Evolutionary conservation across 2,888 invertebrate genomes (phyloP), one percentile per base, ranked within the genome.

Genomic region (Amorpha juglandis): DNA sequence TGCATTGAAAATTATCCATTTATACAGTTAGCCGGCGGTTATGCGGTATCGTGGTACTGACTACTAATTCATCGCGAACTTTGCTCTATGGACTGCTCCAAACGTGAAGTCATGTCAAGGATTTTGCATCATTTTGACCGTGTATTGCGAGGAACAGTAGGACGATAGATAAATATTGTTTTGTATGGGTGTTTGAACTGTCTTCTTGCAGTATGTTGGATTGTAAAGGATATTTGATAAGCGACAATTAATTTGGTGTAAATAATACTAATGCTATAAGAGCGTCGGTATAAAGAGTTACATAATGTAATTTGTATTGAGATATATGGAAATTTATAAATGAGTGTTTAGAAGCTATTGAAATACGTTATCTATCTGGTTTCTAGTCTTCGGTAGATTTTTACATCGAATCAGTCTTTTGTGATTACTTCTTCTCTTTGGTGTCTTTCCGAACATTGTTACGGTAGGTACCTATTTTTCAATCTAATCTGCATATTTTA

Each of bases 71-170:
- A 63, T 63, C 21, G 11, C 75, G 67, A 78, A 77, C 78, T 79
- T 71, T 79, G 69, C 68, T 62, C 71, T 70, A 63, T 67, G 65
- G 52, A 64, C 68, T 66, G 68, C 64, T 66, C 65, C 65, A 71
- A 69, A 64, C 68, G 71, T 63, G 68, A 64, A 67, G 69, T 50
- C 63, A 65, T 68, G 75, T 74, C 79, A 78, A 79, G 78, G 78
- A 70, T 77, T 67, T n/a, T 12, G 64, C 67, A 11, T 63, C 50
- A 35, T 50, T 63, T 63, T 42, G 58, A 42, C 58, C 42, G 19
- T 58, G 42, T 58, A 42, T 58, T 7, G 38, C 12, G 58, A 42
- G 19, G 42, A 58, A 19, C 58, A 19, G 58, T 58, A 42, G 8
- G 58, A 35, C 19, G 50, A 53, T 50, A 12, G 52, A 11, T 38